phyloP scores from a whole-genome alignment of 1,140 invertebrate species.

The Halyomorpha halys region DNA sequence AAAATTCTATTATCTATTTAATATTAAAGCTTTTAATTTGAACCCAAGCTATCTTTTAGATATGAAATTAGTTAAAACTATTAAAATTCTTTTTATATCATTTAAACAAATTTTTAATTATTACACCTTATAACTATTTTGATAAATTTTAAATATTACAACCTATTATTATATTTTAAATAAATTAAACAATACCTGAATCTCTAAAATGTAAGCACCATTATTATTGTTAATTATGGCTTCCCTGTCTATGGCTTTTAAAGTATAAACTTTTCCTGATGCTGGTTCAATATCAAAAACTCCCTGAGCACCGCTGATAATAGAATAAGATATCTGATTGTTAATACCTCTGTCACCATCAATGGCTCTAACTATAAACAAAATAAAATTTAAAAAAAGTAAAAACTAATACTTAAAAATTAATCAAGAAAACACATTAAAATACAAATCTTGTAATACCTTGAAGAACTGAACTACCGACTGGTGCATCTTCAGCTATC shows the following conservation, averaged over 20 bases:
- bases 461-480: slow-evolving; percentile 70
- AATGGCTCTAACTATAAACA: slow-evolving; percentile 63
- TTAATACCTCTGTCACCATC: slow-evolving; percentile 87
- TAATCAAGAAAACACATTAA: no score
- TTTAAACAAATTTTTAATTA: no score
- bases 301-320: slow-evolving; percentile 54
- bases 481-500: slow-evolving; percentile 71
- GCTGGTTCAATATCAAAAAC: slow-evolving; percentile 66
- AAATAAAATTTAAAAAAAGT: neutral
- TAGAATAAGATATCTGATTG: slow-evolving; percentile 72
- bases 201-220: slow-evolving; percentile 77
- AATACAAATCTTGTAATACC: slow-evolving; percentile 39
- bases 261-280: slow-evolving; percentile 69
- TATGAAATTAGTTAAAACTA: no score
- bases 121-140: no score
- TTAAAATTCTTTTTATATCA: no score
- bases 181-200: slow-evolving; percentile 48
- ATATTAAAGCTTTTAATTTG: no score
- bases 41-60: no score
- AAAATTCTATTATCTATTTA: no score
- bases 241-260: slow-evolving; percentile 68
- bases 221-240: slow-evolving; percentile 61
- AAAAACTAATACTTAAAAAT: no score
- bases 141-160: neutral
- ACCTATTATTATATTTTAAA: neutral